Percentiles rank a stretch among this genome's conserved stretches.
phyloP scores from a whole-genome alignment of 53 echinoderm and acorn worm species.

The Stichopus horrens region DNA sequence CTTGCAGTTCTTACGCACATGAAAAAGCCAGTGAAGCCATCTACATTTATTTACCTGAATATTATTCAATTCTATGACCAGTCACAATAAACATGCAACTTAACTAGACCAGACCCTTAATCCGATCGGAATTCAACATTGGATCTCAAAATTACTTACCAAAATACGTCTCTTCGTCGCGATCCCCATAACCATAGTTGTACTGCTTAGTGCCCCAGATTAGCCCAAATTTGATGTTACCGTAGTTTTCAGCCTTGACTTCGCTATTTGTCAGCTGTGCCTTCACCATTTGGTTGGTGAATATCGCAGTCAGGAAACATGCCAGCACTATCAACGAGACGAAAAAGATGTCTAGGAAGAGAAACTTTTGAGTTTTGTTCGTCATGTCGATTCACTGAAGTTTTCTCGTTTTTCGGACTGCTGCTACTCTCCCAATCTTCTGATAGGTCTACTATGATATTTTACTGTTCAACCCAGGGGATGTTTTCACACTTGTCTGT shows the following conservation, averaged over 20 bases:
- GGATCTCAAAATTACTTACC: constrained; percentile 39
- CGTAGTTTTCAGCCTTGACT: constrained; percentile 22
- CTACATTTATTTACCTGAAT: too few relatives aligned
- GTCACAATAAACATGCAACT: too few relatives aligned
- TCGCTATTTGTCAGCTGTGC: not conserved
- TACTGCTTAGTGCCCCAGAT: constrained; percentile 65
- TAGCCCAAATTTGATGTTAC: constrained; percentile 59
- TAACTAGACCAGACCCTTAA: too few relatives aligned
- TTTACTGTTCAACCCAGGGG: too few relatives aligned
- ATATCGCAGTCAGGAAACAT: constrained; percentile 26
- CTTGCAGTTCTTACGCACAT: too few relatives aligned
- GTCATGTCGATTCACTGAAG: not conserved
- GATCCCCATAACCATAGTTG: constrained; percentile 61
- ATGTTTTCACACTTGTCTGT: too few relatives aligned
- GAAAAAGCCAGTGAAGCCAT: too few relatives aligned
- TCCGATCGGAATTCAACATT: too few relatives aligned
- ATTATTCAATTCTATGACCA: too few relatives aligned
- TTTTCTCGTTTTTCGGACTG: not conserved
- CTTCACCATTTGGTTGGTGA: constrained; percentile 21
- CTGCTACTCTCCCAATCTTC: not conserved
- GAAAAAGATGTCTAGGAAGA: constrained; percentile 5
- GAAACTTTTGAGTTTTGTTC: not conserved
- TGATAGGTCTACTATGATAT: not conserved
- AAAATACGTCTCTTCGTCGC: constrained; percentile 45
- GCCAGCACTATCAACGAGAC: constrained; percentile 27